Base-by-base conservation (phyloP, 1,140 invertebrate species). In the Argopecten irradians region DNA sequence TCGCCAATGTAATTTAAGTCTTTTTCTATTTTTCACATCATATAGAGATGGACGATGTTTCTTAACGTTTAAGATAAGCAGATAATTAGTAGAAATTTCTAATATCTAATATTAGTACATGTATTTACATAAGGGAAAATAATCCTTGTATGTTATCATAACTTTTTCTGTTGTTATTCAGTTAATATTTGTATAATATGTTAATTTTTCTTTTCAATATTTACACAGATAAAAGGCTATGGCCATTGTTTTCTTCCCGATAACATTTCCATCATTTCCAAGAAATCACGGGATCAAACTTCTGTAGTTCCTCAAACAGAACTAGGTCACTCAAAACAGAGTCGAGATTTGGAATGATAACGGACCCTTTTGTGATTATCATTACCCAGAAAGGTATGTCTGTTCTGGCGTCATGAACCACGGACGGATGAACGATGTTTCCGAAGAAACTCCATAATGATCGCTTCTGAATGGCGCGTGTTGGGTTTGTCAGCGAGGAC, bases 251-350 rank as follows among this genome's bases (percentile, higher is more conserved):
- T 91, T 88, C 11, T 9, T 85, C 34, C 28, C 83, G 1, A 46
- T 46, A 16, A 89, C n/a, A 36, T 91, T 88, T 0, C 90, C 90
- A n/a, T 91, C 82, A 22, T 89, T 92, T 33, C 92, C 91, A 32
- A 96, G 89, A 91, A 96, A 96, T 86, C 97, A 97, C 97, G 0
- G 97, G 97, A 0, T 96, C 95, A 90, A 97, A 97, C 34, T 96
- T 95, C 82, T 97, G 95, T 0, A 97, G 97, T 93, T 97, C 96
- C 0, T 96, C 95, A 97, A 97, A 98, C 0, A 92, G 7, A 8
- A 89, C 82, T 11, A 92, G 92, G 90, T 96, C 95, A 33, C 90
- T 90, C 19, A 92, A 88, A 22, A 93, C 92, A 19, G 89, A 90
- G 39, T 92, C 92, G 8, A 94, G 87, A 84, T 94, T 94, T 1